A percentile compares a stretch with the other conserved stretches of the same genome.
phyloP scores from a whole-genome alignment of 2,888 invertebrate genomes.

The Dilophus febrilis region DNA sequence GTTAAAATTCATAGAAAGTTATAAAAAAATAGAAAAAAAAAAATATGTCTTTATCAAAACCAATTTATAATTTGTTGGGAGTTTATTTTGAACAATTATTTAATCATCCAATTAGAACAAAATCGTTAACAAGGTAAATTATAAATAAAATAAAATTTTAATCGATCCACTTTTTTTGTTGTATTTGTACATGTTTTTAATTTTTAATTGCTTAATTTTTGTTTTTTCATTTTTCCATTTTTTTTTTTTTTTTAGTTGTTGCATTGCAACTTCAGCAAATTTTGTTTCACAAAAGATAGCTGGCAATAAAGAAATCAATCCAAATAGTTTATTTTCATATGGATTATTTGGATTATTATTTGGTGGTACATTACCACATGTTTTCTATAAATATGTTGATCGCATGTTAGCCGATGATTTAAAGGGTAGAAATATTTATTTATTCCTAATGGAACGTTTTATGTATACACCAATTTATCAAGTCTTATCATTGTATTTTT shows the following conservation, averaged over 20 bases:
- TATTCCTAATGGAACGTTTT: conserved; percentile 52
- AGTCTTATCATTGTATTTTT: conserved; percentile 52
- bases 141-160: conserved; percentile 2
- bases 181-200: conserved; percentile 4
- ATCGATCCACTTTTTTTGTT: conserved; percentile 1
- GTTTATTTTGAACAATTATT: conserved; percentile 61
- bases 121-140: conserved; percentile 58
- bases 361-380: conserved; percentile 64
- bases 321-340: conserved; percentile 53
- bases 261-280: conserved; percentile 55
- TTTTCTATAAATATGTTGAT: conserved; percentile 50
- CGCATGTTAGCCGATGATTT: conserved; percentile 39
- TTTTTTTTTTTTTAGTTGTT: conserved; percentile 37
- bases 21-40: too few relatives aligned
- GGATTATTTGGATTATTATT: conserved; percentile 69
- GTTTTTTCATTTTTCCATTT: conserved; percentile 1
- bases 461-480: conserved; percentile 55
- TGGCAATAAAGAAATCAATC: conserved; percentile 42
- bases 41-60: conserved; percentile 32
- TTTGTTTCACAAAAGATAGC: conserved; percentile 52
- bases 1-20: too few relatives aligned
- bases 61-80: conserved; percentile 47
- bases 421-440: conserved; percentile 35
- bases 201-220: conserved; percentile 10
- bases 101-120: conserved; percentile 57